A percentile compares a stretch with the other conserved stretches of the same genome.
These are phyloP conservation scores for Molossus molossus DNA, from an alignment of 2,797 vertebrate genomes.

Conservation along the genomic window DNA sequence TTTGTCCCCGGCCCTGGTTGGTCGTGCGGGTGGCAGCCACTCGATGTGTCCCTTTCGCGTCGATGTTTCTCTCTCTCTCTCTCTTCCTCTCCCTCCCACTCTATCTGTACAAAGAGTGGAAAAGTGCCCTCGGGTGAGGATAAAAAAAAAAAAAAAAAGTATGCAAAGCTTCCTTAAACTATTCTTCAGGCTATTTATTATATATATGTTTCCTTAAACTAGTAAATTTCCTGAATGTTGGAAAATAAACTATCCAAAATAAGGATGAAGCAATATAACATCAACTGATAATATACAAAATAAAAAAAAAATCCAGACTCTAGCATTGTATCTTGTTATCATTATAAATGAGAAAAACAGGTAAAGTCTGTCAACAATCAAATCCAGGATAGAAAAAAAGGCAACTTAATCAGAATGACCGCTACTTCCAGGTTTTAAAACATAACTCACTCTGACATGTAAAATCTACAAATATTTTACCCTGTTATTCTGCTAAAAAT, in stretches of 20 bases:
- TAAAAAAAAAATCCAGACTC: conserved; percentile 84
- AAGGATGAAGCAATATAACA: conserved; percentile 77
- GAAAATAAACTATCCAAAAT: conserved; percentile 77
- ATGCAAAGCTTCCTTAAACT: neutral
- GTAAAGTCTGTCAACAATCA: conserved; percentile 87
- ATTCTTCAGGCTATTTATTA: conserved; percentile 30
- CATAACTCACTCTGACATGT: conserved; percentile 82
- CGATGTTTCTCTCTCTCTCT: too few species aligned
- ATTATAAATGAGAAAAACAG: conserved; percentile 88
- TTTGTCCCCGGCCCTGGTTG: too few species aligned
- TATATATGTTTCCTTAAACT: conserved; percentile 53
- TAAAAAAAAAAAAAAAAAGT: neutral
- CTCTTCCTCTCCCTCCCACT: too few species aligned
- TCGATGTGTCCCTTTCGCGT: too few species aligned
- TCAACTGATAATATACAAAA: conserved; percentile 74
- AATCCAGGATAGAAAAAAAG: conserved; percentile 78
- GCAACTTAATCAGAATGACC: conserved; percentile 86
- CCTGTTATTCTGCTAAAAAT: conserved; percentile 33
- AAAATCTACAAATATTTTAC: conserved; percentile 78
- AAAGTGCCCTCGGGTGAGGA: too few species aligned
- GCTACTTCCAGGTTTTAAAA: conserved; percentile 86
- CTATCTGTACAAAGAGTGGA: too few species aligned
- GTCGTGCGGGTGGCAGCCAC: too few species aligned
- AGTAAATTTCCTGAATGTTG: neutral
- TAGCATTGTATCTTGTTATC: conserved; percentile 84